Base-by-base conservation (phyloP, 2,113 vertebrate species). In the Nasalis larvatus region DNA sequence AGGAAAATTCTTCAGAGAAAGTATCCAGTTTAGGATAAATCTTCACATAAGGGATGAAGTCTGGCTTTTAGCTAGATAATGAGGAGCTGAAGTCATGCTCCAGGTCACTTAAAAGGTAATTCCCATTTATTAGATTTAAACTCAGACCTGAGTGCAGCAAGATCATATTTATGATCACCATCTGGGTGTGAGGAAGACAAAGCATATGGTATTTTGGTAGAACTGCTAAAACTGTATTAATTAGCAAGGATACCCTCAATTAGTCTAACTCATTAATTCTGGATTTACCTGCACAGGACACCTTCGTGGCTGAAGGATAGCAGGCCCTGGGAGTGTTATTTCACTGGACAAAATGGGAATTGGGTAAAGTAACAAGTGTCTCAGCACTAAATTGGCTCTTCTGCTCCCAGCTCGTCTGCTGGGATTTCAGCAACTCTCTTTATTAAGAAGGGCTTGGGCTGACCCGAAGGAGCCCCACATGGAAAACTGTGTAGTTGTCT, bases 81-180 rank as follows among this genome's bases (percentile, higher is more conserved):
- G 56, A 90, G 73, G 35, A 81, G 63, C 47, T 71, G 76, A 52
- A 73, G 49, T 54, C 73, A 78, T 37, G n/a, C 17, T 92, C 54
- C 54, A 25, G 93, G 90, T 84, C 95, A 96, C 54, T 96, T 78
- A 93, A 82, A 92, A 85, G n/a, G 25, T 86, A 92, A 91, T 96
- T 96, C 94, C n/a, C 86, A 63, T 80, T 87, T 73, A 60, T 78
- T 91, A 63, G 47, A 86, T 84, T 94, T 93, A 95, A 78, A 68
- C n/a, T 87, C 80, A 93, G 60, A 86, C 9, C 45, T 63, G 45
- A 68, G 45, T 54, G 45, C 4, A 2, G 30, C 42, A 30, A 47
- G 73, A 18, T 25, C 63, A 10, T 80, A 94, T 95, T 95, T 84
- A 83, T 56, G 74, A 86, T 86, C 58, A 16, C 90, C 97, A 83